Base-by-base conservation (phyloP, 2,888 invertebrate genomes). In the Andrena bicolor region DNA sequence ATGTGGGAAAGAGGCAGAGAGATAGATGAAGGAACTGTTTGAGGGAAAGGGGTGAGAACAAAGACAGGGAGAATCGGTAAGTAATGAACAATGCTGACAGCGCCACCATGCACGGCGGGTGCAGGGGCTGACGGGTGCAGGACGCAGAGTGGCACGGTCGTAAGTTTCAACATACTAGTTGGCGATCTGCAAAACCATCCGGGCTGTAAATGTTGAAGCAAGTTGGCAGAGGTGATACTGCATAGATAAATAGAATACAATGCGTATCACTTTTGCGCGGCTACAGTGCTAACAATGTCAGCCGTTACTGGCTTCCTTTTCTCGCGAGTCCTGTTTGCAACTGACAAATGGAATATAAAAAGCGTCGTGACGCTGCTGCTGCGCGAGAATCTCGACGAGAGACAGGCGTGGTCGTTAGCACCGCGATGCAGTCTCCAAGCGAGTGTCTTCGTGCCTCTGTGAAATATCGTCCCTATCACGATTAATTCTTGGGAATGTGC, bases 201-300 rank as follows among this genome's bases (percentile, higher is more conserved):
- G 60, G 72, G 84, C 82, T 77, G 80, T 75, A 76, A 83, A 85
- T 80, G 76, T 80, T 68, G 83, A 74, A 84, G 73, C 77, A 83
- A 79, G 72, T 82, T 86, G 26, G 61, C 71, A 53, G 72, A 77
- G 79, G 79, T 76, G 80, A 77, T 68, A 79, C 79, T 60, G 84
- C 82, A 76, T 84, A 84, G 77, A 79, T 76, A 86, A 86, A 86
- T 85, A 85, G 76, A 76, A 85, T 76, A 85, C 85, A 86, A 85
- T 77, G 77, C 61, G 76, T 76, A 81, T 85, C 77, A 85, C 80
- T 83, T 75, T 76, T 30, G 58, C 76, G 23, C 41, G 10, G 32
- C 61, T 73, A 49, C 56, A 61, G 70, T 56, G 80, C 76, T 86
- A 86, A 86, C 86, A 85, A 86, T 72, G 85, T 83, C 71, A 74